These are phyloP conservation scores for Pseudomyrmex gracilis DNA, from an alignment of 1,140 invertebrate species.

Conservation along the genomic window DNA sequence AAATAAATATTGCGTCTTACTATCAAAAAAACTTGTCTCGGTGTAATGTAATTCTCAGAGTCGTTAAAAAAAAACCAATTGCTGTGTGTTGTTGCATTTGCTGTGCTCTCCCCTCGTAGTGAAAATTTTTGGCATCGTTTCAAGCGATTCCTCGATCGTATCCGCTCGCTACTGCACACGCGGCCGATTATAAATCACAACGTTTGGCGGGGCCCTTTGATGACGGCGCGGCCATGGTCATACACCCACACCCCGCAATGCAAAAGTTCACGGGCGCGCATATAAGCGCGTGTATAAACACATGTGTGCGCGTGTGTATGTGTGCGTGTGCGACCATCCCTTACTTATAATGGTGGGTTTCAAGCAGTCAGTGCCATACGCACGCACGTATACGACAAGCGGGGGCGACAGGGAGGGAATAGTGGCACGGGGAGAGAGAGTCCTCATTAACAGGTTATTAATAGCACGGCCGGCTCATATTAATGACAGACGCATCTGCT, in stretches of 20 bases:
- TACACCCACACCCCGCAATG: slow-evolving; percentile 51
- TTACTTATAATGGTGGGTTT: slow-evolving; percentile 36
- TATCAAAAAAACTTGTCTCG: not conserved
- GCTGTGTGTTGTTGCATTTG: no score
- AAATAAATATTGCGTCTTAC: not conserved
- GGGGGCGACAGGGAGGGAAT: slow-evolving; percentile 59
- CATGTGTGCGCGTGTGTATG: not conserved
- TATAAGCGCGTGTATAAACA: slow-evolving; percentile 1
- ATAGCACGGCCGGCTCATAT: slow-evolving; percentile 81
- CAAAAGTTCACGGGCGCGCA: slow-evolving; percentile 51
- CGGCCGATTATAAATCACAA: slow-evolving; percentile 77
- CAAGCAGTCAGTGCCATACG: slow-evolving; percentile 57
- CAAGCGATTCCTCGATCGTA: not conserved
- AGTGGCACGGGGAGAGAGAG: slow-evolving; percentile 65
- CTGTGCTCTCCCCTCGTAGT: not conserved
- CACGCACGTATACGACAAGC: slow-evolving; percentile 71
- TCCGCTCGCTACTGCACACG: slow-evolving; percentile 38
- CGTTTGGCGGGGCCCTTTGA: slow-evolving; percentile 76
- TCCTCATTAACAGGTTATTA: slow-evolving; percentile 84
- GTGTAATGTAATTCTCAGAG: not conserved
- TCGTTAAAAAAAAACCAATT: no score
- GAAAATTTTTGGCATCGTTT: not conserved
- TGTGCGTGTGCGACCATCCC: slow-evolving; percentile 37
- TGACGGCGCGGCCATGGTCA: slow-evolving; percentile 66
- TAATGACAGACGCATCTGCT: slow-evolving; percentile 81